Evolutionary conservation across 2,888 invertebrate genomes (phyloP).

Genomic region (Amiota communis): DNA sequence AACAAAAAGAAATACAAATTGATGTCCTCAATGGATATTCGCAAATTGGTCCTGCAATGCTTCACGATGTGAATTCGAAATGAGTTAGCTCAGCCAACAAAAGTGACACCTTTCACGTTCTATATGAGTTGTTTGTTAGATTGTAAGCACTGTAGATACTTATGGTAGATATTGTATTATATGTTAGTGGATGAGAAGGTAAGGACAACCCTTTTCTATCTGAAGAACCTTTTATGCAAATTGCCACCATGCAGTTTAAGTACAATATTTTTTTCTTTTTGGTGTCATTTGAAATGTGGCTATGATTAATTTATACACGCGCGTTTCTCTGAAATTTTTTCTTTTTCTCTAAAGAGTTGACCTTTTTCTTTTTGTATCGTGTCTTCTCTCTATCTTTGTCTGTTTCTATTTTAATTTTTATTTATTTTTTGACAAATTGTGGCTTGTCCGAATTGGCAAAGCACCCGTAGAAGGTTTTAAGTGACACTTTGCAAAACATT

Average conservation of each 20-base stretch:
- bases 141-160: no score
- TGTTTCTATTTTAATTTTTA: neutral
- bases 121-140: no score
- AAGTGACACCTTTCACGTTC: neutral
- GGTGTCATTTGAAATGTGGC: neutral
- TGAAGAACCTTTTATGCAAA: conserved; percentile 4
- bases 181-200: neutral
- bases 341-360: neutral
- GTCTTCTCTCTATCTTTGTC: neutral
- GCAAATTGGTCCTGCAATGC: neutral
- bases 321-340: neutral
- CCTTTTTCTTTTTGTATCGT: neutral
- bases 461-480: no score
- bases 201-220: neutral
- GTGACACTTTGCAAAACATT: no score
- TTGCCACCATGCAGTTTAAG: neutral
- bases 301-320: conserved; percentile 5
- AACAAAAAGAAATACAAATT: neutral
- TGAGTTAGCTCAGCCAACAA: neutral
- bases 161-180: no score
- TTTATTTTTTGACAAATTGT: conserved; percentile 6
- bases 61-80: conserved; percentile 10
- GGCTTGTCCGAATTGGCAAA: neutral
- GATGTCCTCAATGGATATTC: neutral
- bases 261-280: neutral